Evolutionary conservation across 2,113 vertebrate species (phyloP).

Genomic region (Carlito syrichta): DNA sequence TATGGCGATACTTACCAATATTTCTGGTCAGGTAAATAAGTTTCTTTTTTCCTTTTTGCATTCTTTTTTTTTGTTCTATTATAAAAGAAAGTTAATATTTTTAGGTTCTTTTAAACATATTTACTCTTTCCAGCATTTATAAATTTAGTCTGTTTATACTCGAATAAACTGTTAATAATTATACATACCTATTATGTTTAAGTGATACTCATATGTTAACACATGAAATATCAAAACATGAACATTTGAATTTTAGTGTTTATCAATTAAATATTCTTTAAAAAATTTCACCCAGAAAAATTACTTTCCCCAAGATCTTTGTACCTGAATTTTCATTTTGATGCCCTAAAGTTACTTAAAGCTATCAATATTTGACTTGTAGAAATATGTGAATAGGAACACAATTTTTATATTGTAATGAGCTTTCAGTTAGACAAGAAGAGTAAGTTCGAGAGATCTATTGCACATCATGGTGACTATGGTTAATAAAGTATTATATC

Average conservation of each 20-base stretch:
- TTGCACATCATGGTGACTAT: background rate
- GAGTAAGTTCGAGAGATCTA: background rate
- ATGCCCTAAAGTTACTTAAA: slow-evolving; percentile 6
- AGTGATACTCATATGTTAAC: background rate
- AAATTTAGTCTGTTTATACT: background rate
- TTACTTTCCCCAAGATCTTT: background rate
- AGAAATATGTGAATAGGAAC: background rate
- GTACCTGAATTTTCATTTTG: slow-evolving; percentile 36
- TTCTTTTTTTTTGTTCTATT: background rate
- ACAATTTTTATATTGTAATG: background rate
- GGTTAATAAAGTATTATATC: background rate
- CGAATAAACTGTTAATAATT: background rate
- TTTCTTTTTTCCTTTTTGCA: slow-evolving; percentile 18
- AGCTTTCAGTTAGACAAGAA: background rate
- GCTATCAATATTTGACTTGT: background rate
- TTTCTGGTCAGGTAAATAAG: slow-evolving; percentile 27
- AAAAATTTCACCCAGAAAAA: background rate
- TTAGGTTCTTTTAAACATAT: background rate
- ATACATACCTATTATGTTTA: background rate
- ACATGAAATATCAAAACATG: background rate
- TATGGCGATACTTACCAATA: background rate
- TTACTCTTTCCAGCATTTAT: background rate
- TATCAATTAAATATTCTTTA: background rate
- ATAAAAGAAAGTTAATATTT: background rate
- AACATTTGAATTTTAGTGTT: background rate